Base-by-base conservation (phyloP, 2,797 vertebrate genomes). In the Pogoniulus pusillus region DNA sequence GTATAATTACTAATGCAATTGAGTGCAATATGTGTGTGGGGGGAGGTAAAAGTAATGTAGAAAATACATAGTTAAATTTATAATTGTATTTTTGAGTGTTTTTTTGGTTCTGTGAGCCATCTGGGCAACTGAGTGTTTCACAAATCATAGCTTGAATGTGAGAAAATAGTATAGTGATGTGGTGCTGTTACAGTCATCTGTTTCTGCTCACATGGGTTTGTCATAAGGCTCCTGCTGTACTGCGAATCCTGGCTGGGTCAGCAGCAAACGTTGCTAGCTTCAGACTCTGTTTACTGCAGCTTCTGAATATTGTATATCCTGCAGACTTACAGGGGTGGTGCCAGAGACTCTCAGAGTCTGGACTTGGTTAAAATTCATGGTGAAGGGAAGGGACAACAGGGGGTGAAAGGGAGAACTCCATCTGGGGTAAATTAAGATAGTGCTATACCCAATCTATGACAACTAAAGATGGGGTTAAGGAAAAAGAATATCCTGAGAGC, bases 171-270 rank as follows among this genome's bases (percentile, higher is more conserved):
- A 51, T 47, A 60, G 84, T 6, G 3, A 70, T 60, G 35, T 27
- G 58, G 55, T 37, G 45, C 70, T 82, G 32, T 66, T 92, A 57
- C 47, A 90, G 88, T 95, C 95, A 93, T 89, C 88, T 90, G 91
- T 90, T 90, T 70, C 63, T 83, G 66, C 80, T 96, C 91, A 93
- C 86, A 75, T 91, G 90, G 47, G 91, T 89, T 91, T 92, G 79
- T 93, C 91, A 94, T 89, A 91, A 93, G 86, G 84, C 82, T 93
- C 49, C 73, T 78, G 70, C 63, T 93, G 26, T 68, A 63, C 23
- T 81, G 89, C 0, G 18, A 70, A 49, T 78, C 76, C 73, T 82
- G 1, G 0, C 66, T 70, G 84, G 75, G 79, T 78, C 82, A 54
- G 27, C 91, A 70, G 55, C 24, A 69, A 85, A 24, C 39, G 51